phyloP scores from a whole-genome alignment of 37 sponge, comb jelly and placozoan genomes.

The Ianthella basta region DNA sequence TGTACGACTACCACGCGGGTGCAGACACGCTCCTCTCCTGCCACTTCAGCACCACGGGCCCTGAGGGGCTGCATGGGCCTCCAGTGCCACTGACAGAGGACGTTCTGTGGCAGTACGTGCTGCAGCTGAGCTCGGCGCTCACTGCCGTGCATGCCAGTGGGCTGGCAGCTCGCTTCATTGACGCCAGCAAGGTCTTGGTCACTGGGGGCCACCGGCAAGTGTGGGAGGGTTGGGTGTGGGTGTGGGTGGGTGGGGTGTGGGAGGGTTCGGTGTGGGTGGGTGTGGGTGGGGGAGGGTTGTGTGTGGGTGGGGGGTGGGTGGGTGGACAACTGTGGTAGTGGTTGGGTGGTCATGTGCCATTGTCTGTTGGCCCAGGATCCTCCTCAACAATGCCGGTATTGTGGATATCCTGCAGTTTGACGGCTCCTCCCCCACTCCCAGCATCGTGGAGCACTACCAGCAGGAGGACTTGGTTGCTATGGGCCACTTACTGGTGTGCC shows the following conservation, averaged over 20 bases:
- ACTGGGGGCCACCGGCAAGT: constrained; percentile 50
- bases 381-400: constrained; percentile 76
- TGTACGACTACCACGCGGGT: constrained; percentile 84
- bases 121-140: constrained; percentile 80
- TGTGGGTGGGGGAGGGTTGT: neutral
- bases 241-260: neutral
- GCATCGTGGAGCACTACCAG: constrained; percentile 33
- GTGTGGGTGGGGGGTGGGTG: neutral
- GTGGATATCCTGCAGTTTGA: constrained; percentile 80
- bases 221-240: neutral
- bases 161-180: constrained; percentile 70
- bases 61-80: neutral
- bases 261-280: neutral
- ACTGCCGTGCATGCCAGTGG: constrained; percentile 58
- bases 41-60: constrained; percentile 31
- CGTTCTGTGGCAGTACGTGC: constrained; percentile 80
- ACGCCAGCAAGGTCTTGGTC: constrained; percentile 76
- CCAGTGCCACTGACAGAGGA: constrained; percentile 52
- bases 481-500: constrained; percentile 71
- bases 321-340: neutral
- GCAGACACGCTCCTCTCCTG: constrained; percentile 65
- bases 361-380: constrained; percentile 31
- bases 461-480: constrained; percentile 75
- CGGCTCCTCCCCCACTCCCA: neutral
- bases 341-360: neutral